phyloP scores from a whole-genome alignment of 2,797 vertebrate species.

The Poeciliopsis presidionis region DNA sequence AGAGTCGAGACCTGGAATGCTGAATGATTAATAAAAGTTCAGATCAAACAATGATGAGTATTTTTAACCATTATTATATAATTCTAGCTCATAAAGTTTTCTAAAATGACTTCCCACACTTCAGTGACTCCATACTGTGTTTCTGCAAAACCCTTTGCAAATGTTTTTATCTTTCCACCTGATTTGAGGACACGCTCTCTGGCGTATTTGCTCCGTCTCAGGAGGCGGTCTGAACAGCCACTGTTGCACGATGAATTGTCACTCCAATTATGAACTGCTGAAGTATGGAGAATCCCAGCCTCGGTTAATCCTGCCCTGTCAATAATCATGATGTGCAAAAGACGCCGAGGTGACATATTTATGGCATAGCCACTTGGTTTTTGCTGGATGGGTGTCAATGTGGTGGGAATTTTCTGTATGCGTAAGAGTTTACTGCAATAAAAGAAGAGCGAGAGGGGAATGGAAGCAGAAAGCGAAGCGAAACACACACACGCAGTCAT shows the following conservation, averaged over 20 bases:
- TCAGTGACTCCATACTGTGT: constrained; percentile 10
- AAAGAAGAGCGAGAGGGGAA: constrained; percentile 5
- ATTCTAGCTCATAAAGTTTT: background rate
- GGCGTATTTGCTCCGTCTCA: constrained; percentile 66
- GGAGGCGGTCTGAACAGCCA: constrained; percentile 59
- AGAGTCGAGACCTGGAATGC: background rate
- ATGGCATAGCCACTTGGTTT: constrained; percentile 67
- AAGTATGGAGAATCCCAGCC: constrained; percentile 74
- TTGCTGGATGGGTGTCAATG: constrained; percentile 73
- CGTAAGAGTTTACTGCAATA: constrained; percentile 63
- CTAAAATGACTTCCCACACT: constrained; percentile 1
- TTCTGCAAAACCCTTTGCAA: constrained; percentile 12
- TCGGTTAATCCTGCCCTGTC: constrained; percentile 73
- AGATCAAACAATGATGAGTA: background rate
- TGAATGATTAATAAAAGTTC: constrained; percentile 10
- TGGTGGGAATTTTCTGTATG: constrained; percentile 69
- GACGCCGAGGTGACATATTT: constrained; percentile 68
- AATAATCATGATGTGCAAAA: constrained; percentile 76
- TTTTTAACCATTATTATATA: background rate
- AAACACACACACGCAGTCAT: constrained; percentile 17
- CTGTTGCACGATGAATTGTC: constrained; percentile 67
- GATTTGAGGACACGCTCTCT: constrained; percentile 43
- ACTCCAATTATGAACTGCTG: constrained; percentile 78
- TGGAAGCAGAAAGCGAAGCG: constrained; percentile 34
- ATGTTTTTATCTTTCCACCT: constrained; percentile 25